A percentile compares a stretch with the other conserved stretches of the same genome.
phyloP scores from a whole-genome alignment of 2,888 invertebrate species.

The Drosophila quasianomalipes region DNA sequence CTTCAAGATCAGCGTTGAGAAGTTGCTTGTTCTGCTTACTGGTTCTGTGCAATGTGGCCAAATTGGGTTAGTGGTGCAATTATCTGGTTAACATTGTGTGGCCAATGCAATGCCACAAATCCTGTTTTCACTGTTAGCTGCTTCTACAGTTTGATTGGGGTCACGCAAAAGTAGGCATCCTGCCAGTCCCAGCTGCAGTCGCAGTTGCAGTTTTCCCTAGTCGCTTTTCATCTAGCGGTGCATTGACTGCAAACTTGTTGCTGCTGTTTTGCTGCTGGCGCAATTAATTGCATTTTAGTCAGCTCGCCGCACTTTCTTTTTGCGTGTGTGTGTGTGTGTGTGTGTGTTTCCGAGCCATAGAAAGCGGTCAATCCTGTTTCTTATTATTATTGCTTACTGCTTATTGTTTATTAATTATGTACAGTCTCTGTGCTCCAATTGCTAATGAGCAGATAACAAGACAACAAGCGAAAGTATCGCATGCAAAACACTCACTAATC shows the following conservation, averaged over 20 bases:
- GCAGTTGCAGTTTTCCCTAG: slow-evolving; percentile 14
- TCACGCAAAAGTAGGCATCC: slow-evolving; percentile 49
- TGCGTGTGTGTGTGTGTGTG: slow-evolving; percentile 49
- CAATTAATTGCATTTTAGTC: slow-evolving; percentile 75
- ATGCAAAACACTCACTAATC: slow-evolving; percentile 47
- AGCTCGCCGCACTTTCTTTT: slow-evolving; percentile 78
- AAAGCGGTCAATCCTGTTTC: slow-evolving; percentile 75
- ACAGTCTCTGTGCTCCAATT: slow-evolving; percentile 67
- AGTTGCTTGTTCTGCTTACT: slow-evolving; percentile 46
- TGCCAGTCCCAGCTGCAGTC: slow-evolving; percentile 12
- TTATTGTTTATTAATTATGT: slow-evolving; percentile 55
- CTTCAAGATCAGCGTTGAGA: not conserved
- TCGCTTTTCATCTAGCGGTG: slow-evolving; percentile 64
- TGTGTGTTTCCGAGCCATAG: slow-evolving; percentile 50
- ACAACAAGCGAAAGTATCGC: slow-evolving; percentile 74
- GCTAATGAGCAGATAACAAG: slow-evolving; percentile 68
- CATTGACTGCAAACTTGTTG: slow-evolving; percentile 70
- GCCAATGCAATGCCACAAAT: slow-evolving; percentile 56
- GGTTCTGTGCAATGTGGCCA: slow-evolving; percentile 60
- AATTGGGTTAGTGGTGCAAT: slow-evolving; percentile 79
- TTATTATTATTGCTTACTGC: slow-evolving; percentile 19
- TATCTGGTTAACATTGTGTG: slow-evolving; percentile 31
- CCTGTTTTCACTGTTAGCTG: slow-evolving; percentile 81
- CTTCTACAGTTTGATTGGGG: slow-evolving; percentile 64
- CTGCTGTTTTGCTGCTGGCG: slow-evolving; percentile 15